phyloP scores from a whole-genome alignment of 2,888 invertebrate species.

The Leptopterna dolabrata region DNA sequence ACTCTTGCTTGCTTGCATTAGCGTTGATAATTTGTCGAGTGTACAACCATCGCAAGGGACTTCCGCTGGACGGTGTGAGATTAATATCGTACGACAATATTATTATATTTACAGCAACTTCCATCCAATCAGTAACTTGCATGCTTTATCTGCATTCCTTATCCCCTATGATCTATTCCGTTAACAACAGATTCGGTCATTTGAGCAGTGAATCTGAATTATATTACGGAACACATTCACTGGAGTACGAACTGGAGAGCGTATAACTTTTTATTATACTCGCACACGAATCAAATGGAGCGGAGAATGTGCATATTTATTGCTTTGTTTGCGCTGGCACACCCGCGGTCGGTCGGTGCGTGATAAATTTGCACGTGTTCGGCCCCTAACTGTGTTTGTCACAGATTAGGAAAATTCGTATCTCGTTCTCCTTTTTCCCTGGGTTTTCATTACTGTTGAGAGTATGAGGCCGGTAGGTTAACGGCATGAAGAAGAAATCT shows the following conservation, averaged over 20 bases:
- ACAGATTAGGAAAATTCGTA: constrained; percentile 20
- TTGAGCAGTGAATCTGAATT: background rate
- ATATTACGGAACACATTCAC: background rate
- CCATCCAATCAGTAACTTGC: too few relatives aligned
- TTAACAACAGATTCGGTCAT: background rate
- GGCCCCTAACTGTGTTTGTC: constrained; percentile 8
- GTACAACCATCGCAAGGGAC: too few relatives aligned
- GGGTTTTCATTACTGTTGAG: too few relatives aligned
- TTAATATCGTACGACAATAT: too few relatives aligned
- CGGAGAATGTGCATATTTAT: constrained; percentile 35
- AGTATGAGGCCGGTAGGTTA: too few relatives aligned
- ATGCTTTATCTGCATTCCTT: too few relatives aligned
- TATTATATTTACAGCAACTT: too few relatives aligned
- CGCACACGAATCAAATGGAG: constrained; percentile 10
- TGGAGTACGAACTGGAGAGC: background rate
- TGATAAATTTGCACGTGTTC: constrained; percentile 20
- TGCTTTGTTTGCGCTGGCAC: constrained; percentile 28
- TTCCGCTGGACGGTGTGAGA: too few relatives aligned
- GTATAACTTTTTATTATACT: background rate
- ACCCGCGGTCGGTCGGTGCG: background rate
- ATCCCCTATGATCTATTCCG: too few relatives aligned
- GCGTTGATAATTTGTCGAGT: too few relatives aligned
- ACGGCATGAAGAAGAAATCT: too few relatives aligned
- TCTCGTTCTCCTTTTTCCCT: background rate
- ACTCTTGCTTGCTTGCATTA: too few relatives aligned